Evolutionary conservation across 30 jellyfish, hydroid and myxozoan species (phyloP).

Genomic region (Mastigias papua): DNA sequence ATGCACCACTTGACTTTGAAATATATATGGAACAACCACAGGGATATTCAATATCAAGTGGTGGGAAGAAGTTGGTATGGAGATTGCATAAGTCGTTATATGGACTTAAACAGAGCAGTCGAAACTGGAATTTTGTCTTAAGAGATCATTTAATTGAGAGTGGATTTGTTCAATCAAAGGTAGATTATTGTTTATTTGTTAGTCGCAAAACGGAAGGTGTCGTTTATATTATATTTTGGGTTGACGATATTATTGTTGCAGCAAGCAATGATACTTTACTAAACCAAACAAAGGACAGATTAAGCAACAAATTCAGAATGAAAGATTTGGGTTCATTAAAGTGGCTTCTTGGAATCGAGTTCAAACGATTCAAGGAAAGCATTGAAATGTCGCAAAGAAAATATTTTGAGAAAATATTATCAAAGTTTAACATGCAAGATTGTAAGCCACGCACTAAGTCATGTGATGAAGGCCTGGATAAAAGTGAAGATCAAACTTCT

Average conservation of each 20-base stretch:
- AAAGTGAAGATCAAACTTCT: slow-evolving; percentile 19
- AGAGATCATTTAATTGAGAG: slow-evolving; percentile 9
- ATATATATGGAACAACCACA: slow-evolving; percentile 52
- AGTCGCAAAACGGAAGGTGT: background rate
- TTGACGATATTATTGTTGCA: slow-evolving; percentile 69
- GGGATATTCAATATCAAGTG: slow-evolving; percentile 41
- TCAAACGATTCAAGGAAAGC: background rate
- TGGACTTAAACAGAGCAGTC: slow-evolving; percentile 64
- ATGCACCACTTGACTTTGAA: slow-evolving; percentile 58
- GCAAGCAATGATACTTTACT: slow-evolving; percentile 13
- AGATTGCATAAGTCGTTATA: slow-evolving; percentile 33
- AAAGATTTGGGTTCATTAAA: slow-evolving; percentile 56
- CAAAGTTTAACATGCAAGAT: slow-evolving; percentile 44
- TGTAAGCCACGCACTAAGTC: slow-evolving; percentile 45
- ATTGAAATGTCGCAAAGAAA: slow-evolving; percentile 6
- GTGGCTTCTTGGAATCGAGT: slow-evolving; percentile 3
- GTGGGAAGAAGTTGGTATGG: slow-evolving; percentile 11
- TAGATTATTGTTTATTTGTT: slow-evolving; percentile 38
- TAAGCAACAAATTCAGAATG: slow-evolving; percentile 37
- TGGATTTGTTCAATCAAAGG: slow-evolving; percentile 23
- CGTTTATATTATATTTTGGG: slow-evolving; percentile 38
- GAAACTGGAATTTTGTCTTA: slow-evolving; percentile 43
- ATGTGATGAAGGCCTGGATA: slow-evolving; percentile 3
- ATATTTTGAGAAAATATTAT: slow-evolving; percentile 15
- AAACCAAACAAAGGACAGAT: background rate